Evolutionary conservation across 2,888 invertebrate genomes (phyloP), one percentile per base, ranked within the genome.

Genomic region (Pseudococcus viburni): DNA sequence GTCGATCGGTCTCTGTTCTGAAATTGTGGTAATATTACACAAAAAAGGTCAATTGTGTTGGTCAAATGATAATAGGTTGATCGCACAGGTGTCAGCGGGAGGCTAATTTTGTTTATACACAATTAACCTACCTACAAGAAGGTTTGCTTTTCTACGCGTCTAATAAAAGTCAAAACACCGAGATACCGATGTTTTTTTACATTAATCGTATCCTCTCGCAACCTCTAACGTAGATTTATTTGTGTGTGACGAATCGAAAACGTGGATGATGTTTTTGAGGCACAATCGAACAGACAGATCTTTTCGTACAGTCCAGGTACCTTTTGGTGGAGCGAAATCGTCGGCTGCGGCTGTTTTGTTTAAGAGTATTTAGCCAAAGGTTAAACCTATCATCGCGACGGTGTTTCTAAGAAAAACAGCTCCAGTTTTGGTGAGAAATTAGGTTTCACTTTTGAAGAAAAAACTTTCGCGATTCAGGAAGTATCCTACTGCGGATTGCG

Each of bases 51-150:
- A 46, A 80, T 80, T 80, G 80, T 80, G 80, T 3, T 42, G 80
- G 26, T 42, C 42, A 73, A 73, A 26, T 33, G 73, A 80, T 80
- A 39, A 80, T 80, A 80, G 80, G 26, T 33, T 33, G 68, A 73
- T 46, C 17, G 80, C 0, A 19, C 80, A 46, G 42, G 80, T 80
- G 42, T 42, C 80, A 80, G 80, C 80, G 80, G 80, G 80, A 17
- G 80, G 80, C 42, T 80, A 80, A 80, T 80, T 80, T 80, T 80
- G 80, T 80, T 80, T 80, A 42, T 80, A 80, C 39, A 80, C 39
- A 80, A 80, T 80, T 80, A 80, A 80, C 80, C 80, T 80, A 80
- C 80, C 80, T 80, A 80, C 80, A 33, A 80, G 80, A 42, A 73
- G 33, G 39, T 73, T 80, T 73, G 68, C 42, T 39, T 42, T 80